These are phyloP conservation scores for Phyllopteryx taeniolatus DNA, from an alignment of 2,113 vertebrate genomes.

Conservation along the genomic window DNA sequence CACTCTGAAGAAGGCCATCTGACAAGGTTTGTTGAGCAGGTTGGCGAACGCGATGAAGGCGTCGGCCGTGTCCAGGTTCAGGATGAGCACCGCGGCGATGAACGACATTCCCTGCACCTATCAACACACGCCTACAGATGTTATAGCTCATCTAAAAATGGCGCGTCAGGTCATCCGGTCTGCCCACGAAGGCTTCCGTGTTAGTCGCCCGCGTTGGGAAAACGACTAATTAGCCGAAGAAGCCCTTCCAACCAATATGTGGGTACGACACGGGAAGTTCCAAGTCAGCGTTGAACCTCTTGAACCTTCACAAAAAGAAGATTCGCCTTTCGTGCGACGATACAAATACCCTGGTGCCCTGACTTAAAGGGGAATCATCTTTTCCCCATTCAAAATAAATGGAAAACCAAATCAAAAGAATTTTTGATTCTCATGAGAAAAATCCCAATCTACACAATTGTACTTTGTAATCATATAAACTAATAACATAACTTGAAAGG, in stretches of 20 bases:
- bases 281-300: not conserved
- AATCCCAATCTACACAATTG: too few relatives aligned
- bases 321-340: too few relatives aligned
- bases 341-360: too few relatives aligned
- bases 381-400: too few relatives aligned
- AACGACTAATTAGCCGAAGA: not conserved
- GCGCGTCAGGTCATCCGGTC: not conserved
- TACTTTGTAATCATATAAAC: too few relatives aligned
- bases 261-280: not conserved
- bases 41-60: slow-evolving; percentile 97
- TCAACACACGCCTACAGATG: slow-evolving; percentile 17
- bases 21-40: slow-evolving; percentile 95
- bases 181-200: not conserved
- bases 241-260: not conserved
- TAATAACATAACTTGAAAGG: too few relatives aligned
- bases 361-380: too few relatives aligned
- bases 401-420: too few relatives aligned
- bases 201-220: not conserved
- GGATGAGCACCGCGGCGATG: slow-evolving; percentile 89
- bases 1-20: slow-evolving; percentile 96
- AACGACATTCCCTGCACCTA: slow-evolving; percentile 99
- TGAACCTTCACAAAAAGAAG: not conserved
- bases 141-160: not conserved
- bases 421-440: too few relatives aligned
- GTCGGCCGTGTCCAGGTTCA: slow-evolving; percentile 92